A percentile compares a stretch with the other conserved stretches of the same genome.
Evolutionary conservation across 2,797 vertebrate genomes (phyloP).

Genomic region (Fistularia commersonii): DNA sequence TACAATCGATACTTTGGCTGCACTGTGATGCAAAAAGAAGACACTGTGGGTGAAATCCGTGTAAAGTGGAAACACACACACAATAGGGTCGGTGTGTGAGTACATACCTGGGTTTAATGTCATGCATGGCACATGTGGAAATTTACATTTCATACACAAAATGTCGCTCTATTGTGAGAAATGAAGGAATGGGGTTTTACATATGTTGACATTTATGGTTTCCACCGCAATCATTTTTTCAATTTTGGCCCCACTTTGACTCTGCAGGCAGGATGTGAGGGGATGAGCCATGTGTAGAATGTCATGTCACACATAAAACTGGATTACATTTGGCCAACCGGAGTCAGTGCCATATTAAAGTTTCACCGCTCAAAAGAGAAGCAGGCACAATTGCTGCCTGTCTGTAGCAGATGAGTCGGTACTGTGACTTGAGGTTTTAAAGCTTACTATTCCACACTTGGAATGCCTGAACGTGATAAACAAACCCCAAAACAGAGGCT

Average conservation of each 20-base stretch:
- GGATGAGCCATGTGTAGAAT: conserved; percentile 43
- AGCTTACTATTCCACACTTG: conserved; percentile 3
- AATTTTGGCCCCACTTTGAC: conserved; percentile 47
- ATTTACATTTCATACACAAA: conserved; percentile 49
- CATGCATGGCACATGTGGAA: conserved; percentile 30
- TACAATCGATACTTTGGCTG: conserved; percentile 8
- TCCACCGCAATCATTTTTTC: conserved; percentile 44
- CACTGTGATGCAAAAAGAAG: conserved; percentile 14
- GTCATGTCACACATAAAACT: conserved; percentile 49
- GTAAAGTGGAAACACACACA: conserved; percentile 15
- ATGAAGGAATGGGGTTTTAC: conserved; percentile 24
- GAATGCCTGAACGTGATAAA: conserved; percentile 18
- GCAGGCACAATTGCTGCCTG: conserved; percentile 16
- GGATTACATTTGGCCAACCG: conserved; percentile 45
- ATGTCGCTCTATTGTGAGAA: conserved; percentile 19
- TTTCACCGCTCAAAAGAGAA: conserved; percentile 17
- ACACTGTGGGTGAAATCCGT: conserved; percentile 7
- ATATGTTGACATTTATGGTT: conserved; percentile 46
- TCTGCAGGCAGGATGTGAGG: conserved; percentile 42
- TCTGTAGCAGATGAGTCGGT: conserved; percentile 17
- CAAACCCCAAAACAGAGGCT: conserved; percentile 15
- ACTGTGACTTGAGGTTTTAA: conserved; percentile 18
- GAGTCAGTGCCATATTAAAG: conserved; percentile 28
- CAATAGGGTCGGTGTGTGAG: conserved; percentile 16
- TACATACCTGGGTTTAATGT: conserved; percentile 36